phyloP scores from a whole-genome alignment of 2,113 vertebrate genomes.

The Ahaetulla prasina region DNA sequence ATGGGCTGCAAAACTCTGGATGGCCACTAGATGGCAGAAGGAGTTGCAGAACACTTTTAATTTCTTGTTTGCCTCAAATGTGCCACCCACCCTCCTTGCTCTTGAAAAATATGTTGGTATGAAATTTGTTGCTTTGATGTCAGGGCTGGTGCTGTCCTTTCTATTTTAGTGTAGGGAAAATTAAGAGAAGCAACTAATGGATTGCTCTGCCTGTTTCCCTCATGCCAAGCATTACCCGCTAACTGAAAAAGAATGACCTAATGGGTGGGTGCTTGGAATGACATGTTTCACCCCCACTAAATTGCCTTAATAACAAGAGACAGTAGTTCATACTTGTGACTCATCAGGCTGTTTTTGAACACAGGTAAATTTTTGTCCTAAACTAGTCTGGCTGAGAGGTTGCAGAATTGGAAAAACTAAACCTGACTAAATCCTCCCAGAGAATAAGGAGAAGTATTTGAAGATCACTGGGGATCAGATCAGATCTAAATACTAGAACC shows the following conservation, averaged over 20 bases:
- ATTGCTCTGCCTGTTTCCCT: background rate
- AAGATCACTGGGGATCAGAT: background rate
- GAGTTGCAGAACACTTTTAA: background rate
- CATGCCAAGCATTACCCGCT: background rate
- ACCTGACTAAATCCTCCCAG: background rate
- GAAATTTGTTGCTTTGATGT: background rate
- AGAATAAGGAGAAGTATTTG: background rate
- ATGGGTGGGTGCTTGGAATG: background rate
- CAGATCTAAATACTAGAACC: background rate
- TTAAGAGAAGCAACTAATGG: background rate
- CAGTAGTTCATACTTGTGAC: background rate
- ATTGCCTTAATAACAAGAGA: background rate
- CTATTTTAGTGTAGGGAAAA: background rate
- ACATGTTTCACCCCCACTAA: background rate
- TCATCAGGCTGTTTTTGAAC: background rate
- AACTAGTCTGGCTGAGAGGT: background rate
- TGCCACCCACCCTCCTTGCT: background rate
- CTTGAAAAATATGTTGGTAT: background rate
- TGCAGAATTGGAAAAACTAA: background rate
- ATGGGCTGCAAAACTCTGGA: background rate
- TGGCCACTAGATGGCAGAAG: background rate
- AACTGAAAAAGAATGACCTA: background rate
- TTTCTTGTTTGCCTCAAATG: background rate
- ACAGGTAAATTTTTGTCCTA: background rate
- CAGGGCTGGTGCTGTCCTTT: background rate